Evolutionary conservation across 1,140 invertebrate species (phyloP).

Genomic region (Brachionus manjavacas): DNA sequence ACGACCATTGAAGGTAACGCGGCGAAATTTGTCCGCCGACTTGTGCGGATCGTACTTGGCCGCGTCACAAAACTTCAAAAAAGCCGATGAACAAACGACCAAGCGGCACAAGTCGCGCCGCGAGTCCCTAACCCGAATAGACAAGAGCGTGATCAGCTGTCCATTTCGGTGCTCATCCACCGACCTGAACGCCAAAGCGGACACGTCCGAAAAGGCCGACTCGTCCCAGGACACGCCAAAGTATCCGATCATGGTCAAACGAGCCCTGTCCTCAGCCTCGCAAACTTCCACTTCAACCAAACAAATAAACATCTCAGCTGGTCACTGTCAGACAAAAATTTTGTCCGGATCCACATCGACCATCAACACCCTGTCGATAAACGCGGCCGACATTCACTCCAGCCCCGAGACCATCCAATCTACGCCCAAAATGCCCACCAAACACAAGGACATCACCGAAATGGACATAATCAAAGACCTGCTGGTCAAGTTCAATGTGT

Average conservation of each 20-base stretch:
- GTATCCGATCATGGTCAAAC: conserved; percentile 1
- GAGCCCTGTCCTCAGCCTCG: not conserved
- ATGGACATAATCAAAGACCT: conserved; percentile 1
- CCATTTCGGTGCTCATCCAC: conserved; percentile 14
- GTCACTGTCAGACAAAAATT: not conserved
- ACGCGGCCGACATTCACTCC: not conserved
- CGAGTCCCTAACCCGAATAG: not conserved
- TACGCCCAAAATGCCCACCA: not conserved
- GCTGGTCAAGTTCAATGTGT: conserved; percentile 21
- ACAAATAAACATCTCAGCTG: not conserved
- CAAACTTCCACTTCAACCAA: conserved; percentile 5
- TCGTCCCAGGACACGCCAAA: not conserved
- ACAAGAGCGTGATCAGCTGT: conserved; percentile 25
- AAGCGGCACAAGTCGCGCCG: conserved; percentile 4
- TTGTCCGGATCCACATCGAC: not conserved
- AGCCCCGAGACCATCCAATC: conserved; percentile 1
- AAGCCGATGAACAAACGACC: not conserved
- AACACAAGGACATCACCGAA: not conserved
- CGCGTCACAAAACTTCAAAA: not conserved
- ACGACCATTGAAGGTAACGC: not conserved
- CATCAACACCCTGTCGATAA: not conserved
- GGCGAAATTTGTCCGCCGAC: conserved; percentile 4
- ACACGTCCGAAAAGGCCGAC: not conserved
- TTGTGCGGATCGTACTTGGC: not conserved
- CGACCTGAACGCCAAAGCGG: not conserved